phyloP scores from a whole-genome alignment of 2,113 vertebrate genomes.

The Eclectus roratus region DNA sequence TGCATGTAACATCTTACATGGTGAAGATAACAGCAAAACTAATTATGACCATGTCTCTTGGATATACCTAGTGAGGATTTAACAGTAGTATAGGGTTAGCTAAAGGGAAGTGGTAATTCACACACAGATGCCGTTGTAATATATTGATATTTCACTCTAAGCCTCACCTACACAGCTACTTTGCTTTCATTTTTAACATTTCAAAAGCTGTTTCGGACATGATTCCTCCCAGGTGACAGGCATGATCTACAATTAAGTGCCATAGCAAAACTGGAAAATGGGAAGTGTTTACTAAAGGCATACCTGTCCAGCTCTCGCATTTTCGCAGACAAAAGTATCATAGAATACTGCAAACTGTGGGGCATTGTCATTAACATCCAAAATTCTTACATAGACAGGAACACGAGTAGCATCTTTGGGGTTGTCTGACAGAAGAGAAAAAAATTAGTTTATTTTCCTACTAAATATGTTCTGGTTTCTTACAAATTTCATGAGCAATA shows the following conservation, averaged over 20 bases:
- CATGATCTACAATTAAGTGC: background rate
- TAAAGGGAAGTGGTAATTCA: background rate
- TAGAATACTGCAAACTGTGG: constrained; percentile 95
- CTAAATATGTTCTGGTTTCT: background rate
- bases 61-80: background rate
- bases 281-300: background rate
- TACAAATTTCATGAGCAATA: background rate
- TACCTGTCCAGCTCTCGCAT: constrained; percentile 94
- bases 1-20: constrained; percentile 21
- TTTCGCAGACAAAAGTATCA: constrained; percentile 96
- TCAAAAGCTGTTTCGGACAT: background rate
- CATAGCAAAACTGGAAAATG: background rate
- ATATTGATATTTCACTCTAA: background rate
- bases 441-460: background rate
- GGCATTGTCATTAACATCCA: constrained; percentile 95
- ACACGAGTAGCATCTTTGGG: constrained; percentile 88
- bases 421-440: constrained; percentile 77
- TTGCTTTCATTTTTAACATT: background rate
- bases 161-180: background rate
- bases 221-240: background rate
- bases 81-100: background rate
- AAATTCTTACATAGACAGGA: constrained; percentile 90
- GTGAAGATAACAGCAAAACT: constrained; percentile 33
- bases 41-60: constrained; percentile 40
- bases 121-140: background rate